Evolutionary conservation across 2,888 invertebrate genomes (phyloP), one percentile per base, ranked within the genome.

Genomic region (Phalera bucephala): DNA sequence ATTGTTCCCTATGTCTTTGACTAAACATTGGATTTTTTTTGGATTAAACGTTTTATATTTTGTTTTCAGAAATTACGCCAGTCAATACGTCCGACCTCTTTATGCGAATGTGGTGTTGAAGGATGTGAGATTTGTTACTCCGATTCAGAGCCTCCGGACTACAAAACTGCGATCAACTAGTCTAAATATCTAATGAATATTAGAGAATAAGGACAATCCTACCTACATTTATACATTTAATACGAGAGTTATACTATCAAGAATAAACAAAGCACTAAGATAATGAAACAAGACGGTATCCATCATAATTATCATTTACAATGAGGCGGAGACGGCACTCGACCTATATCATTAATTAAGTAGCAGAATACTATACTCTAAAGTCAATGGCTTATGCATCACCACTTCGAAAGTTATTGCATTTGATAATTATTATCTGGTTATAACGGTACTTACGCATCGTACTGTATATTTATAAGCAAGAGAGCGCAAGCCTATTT

Each of bases 61-160:
- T n/a, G n/a, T 68, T 91, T 91, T 37, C 89, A 96, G 96, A 96
- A 95, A 93, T 80, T 96, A 31, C 91, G 91, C 62, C 92, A 93
- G 66, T 93, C 96, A 3, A 91, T 95, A 44, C 93, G 93, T 52
- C 95, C 96, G 3, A 93, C 94, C 22, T 83, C 86, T 45, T 91
- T 95, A 54, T 93, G 94, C 63, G 95, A 95, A 62, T 96, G 97
- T 64, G 94, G 94, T 10, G 93, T 94, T 52, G 92, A 93, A 67
- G 94, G 96, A 89, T 95, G 95, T 72, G 95, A 95, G 55, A 78
- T 86, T 44, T 89, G 89, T 70, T 85, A 72, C 56, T 88, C 88
- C 15, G 88, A 87, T 14, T 87, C 88, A 8, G 89, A 89, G 29
- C 65, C 71, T 14, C 76, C 82, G 17, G 88, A 88, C 38, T 84